Conservation (phyloP, 2,797 vertebrate genomes). For the Anniella stebbinsi region DNA sequence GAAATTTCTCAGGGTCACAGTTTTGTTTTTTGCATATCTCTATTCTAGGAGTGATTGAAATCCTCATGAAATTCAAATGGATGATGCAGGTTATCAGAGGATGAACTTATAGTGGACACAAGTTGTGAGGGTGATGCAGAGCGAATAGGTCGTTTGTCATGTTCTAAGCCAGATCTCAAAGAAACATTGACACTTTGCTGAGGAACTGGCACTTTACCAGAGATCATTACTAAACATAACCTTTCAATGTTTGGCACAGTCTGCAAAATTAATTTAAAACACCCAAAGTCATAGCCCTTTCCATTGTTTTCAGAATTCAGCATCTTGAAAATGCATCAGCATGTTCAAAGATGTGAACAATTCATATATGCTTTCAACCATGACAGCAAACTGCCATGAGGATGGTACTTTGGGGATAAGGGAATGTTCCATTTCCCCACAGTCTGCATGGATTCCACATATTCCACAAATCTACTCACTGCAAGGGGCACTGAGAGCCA, state of each 20-base stretch:
- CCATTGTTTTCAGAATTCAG: not conserved
- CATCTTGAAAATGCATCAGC: conserved; percentile 8
- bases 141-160: conserved; percentile 22
- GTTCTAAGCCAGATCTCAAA: conserved; percentile 19
- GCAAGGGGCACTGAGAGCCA: not conserved
- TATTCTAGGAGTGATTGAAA: not conserved
- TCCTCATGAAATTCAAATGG: not conserved
- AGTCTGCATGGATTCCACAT: not conserved
- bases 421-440: not conserved
- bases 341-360: not conserved
- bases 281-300: not conserved
- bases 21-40: not conserved
- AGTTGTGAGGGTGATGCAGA: not conserved
- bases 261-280: not conserved
- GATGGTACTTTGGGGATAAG: not conserved
- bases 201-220: not conserved
- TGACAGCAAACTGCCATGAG: not conserved
- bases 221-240: conserved; percentile 28
- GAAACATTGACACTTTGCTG: not conserved
- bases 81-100: not conserved
- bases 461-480: not conserved
- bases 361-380: not conserved
- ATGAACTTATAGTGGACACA: not conserved
- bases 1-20: not conserved
- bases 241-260: not conserved